Evolutionary conservation across 2,113 vertebrate species (phyloP).

Genomic region (Charadrius vociferus): DNA sequence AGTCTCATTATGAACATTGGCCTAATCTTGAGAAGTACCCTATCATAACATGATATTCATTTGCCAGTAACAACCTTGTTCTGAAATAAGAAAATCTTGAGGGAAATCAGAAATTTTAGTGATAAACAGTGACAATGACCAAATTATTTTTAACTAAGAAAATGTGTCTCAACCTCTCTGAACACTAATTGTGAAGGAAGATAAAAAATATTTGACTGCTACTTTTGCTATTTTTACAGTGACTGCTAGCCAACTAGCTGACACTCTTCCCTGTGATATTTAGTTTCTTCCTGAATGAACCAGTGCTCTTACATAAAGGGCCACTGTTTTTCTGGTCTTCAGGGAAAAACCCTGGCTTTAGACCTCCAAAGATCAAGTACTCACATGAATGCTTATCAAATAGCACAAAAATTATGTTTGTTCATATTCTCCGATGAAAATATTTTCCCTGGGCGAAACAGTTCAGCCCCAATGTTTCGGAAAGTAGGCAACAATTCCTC

Average conservation of each 20-base stretch:
- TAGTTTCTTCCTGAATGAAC: background rate
- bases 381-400: background rate
- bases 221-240: background rate
- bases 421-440: background rate
- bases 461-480: background rate
- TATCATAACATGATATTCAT: accelerated
- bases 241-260: background rate
- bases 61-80: background rate
- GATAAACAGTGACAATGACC: background rate
- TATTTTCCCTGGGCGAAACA: background rate
- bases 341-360: background rate
- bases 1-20: background rate
- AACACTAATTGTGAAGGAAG: background rate
- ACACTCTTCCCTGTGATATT: background rate
- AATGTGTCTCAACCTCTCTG: background rate
- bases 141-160: background rate
- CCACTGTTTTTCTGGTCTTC: background rate
- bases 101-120: background rate
- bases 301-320: background rate
- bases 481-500: background rate
- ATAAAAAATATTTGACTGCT: background rate
- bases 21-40: too few species aligned
- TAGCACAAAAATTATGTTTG: background rate
- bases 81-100: background rate
- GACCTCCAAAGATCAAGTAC: background rate